These are phyloP conservation scores for Lutjanus erythropterus DNA, from an alignment of 2,113 vertebrate species.

Conservation along the genomic window DNA sequence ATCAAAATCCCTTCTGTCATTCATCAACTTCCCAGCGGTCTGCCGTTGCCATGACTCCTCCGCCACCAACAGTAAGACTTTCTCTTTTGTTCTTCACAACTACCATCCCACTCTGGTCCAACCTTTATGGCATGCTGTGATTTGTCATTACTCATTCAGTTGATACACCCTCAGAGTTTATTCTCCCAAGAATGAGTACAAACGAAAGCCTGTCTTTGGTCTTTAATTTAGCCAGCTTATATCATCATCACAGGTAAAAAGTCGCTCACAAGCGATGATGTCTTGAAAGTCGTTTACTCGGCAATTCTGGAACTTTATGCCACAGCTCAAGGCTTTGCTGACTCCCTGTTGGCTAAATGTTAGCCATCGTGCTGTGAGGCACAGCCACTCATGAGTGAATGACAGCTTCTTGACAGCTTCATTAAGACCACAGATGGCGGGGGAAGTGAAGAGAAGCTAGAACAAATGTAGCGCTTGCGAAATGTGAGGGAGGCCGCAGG, in stretches of 20 bases:
- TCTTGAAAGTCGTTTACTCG: slow-evolving; percentile 34
- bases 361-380: slow-evolving; percentile 57
- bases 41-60: slow-evolving; percentile 70
- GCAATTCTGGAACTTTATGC: slow-evolving; percentile 48
- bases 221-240: slow-evolving; percentile 2
- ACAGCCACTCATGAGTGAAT: slow-evolving; percentile 76
- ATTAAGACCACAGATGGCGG: slow-evolving; percentile 82
- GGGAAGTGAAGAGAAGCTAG: slow-evolving; percentile 65
- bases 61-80: slow-evolving; percentile 46
- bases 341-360: slow-evolving; percentile 53
- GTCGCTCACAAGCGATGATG: not conserved
- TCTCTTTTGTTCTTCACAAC: slow-evolving; percentile 45
- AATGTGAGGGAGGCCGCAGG: slow-evolving; percentile 72
- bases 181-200: not conserved
- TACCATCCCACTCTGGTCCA: slow-evolving; percentile 30
- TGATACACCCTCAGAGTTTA: slow-evolving; percentile 19
- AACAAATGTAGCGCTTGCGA: slow-evolving; percentile 74
- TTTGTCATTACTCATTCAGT: slow-evolving; percentile 52
- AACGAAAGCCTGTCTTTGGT: not conserved
- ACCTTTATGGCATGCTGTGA: slow-evolving; percentile 57
- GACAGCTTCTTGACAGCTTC: slow-evolving; percentile 80
- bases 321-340: slow-evolving; percentile 40
- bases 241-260: slow-evolving; percentile 30
- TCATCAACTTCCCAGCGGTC: slow-evolving; percentile 59
- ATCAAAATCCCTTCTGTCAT: slow-evolving; percentile 65